These are phyloP conservation scores for Ceriagrion tenellum DNA, from an alignment of 2,888 invertebrate species.

Conservation along the genomic window DNA sequence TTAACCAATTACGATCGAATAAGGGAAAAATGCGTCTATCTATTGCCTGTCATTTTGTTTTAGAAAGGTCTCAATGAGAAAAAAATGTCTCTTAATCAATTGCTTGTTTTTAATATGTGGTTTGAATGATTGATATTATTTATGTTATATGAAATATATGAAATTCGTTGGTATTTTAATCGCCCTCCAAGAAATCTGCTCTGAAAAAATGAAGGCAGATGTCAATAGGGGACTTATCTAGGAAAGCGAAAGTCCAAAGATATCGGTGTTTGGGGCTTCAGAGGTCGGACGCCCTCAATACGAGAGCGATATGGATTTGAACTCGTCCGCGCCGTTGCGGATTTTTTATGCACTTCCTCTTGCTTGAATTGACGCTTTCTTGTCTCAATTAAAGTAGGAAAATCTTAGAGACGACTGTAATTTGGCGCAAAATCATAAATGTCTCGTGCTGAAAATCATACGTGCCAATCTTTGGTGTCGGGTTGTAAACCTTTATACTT, in stretches of 20 bases:
- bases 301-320: neutral
- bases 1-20: no score
- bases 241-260: slow-evolving; percentile 15
- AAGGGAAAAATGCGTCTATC: no score
- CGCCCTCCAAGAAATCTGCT: no score
- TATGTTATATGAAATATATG: no score
- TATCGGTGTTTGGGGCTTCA: neutral
- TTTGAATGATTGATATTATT: no score
- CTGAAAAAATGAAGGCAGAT: neutral
- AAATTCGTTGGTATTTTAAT: no score
- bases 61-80: no score
- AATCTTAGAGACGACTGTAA: neutral
- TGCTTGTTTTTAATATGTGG: no score
- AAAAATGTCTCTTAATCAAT: no score
- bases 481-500: neutral
- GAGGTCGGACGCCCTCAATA: slow-evolving; percentile 26
- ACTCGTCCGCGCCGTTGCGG: neutral
- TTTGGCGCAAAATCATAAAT: neutral
- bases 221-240: slow-evolving; percentile 32
- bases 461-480: neutral
- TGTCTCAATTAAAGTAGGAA: neutral
- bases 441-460: neutral
- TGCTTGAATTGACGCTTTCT: neutral
- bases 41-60: no score
- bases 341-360: neutral